Percentiles rank a stretch among this genome's conserved stretches.
These are phyloP conservation scores for Syrrhaptes paradoxus DNA, from an alignment of 2,113 vertebrate species.

Conservation along the genomic window DNA sequence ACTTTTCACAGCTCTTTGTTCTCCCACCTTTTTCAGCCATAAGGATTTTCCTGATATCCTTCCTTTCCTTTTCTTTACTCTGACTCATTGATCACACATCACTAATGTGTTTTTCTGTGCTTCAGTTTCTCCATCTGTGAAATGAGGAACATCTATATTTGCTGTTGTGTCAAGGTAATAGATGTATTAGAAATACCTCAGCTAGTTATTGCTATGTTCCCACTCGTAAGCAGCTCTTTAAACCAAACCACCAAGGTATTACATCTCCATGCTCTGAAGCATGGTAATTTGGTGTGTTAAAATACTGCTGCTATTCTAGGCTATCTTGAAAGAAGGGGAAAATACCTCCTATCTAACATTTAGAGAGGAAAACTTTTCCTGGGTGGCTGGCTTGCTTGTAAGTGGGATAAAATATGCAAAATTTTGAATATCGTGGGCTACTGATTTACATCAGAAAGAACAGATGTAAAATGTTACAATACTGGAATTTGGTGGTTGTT, in stretches of 20 bases:
- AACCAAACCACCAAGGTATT: not conserved
- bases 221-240: not conserved
- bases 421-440: not conserved
- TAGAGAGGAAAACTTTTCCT: not conserved
- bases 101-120: conserved; percentile 1
- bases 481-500: not conserved
- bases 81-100: conserved; percentile 29
- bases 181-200: conserved; percentile 9
- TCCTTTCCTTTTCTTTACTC: conserved; percentile 14
- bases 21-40: not conserved
- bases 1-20: not conserved
- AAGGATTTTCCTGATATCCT: not conserved
- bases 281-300: not conserved
- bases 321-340: not conserved
- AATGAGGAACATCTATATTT: not conserved
- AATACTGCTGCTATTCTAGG: not conserved
- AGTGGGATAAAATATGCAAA: not conserved
- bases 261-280: not conserved
- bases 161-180: not conserved
- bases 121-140: not conserved
- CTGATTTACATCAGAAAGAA: not conserved
- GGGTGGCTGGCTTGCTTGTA: not conserved
- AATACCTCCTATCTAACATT: not conserved
- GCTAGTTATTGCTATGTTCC: not conserved
- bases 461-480: not conserved